Evolutionary conservation across 2,113 vertebrate species (phyloP).

Genomic region (Myrmecophaga tridactyla): DNA sequence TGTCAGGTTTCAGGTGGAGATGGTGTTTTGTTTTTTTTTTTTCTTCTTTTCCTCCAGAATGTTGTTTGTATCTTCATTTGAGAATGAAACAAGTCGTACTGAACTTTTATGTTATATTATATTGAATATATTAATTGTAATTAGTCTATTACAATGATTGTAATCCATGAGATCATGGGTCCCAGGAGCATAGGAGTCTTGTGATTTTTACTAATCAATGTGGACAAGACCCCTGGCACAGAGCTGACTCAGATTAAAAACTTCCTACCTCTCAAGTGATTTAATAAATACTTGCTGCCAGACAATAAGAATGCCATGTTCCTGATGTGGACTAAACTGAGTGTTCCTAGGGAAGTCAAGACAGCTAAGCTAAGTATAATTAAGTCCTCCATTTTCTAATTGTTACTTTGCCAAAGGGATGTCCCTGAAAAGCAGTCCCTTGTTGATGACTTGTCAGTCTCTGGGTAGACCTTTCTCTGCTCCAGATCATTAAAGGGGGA

Average conservation of each 20-base stretch:
- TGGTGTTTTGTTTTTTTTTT: background rate
- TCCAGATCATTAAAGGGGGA: background rate
- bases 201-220: background rate
- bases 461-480: background rate
- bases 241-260: background rate
- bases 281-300: background rate
- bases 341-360: background rate
- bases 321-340: background rate
- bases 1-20: background rate
- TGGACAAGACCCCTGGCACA: background rate
- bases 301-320: background rate
- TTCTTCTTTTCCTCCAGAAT: background rate
- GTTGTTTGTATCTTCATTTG: background rate
- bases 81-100: background rate
- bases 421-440: rapidly evolving
- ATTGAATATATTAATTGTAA: background rate
- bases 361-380: background rate
- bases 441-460: rapidly evolving
- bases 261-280: background rate
- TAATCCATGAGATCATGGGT: background rate
- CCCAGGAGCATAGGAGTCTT: background rate
- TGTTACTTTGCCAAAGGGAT: background rate
- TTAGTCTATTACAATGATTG: background rate
- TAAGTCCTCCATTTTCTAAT: background rate
- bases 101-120: background rate